These are phyloP conservation scores for Rhyacophila evoluta DNA, from an alignment of 2,888 invertebrate genomes.

Conservation along the genomic window DNA sequence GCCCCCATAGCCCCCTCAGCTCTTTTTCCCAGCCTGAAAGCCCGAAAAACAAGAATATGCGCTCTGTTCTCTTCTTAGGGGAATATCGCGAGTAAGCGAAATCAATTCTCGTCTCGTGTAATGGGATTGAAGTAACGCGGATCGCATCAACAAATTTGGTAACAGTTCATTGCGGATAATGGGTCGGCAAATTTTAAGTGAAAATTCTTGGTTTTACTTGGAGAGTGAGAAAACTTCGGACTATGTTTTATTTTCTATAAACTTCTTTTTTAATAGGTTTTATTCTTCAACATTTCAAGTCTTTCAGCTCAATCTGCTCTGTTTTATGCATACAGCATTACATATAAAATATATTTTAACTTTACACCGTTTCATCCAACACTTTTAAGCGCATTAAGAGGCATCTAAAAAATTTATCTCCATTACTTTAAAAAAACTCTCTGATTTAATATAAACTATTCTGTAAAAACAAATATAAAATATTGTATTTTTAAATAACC, in stretches of 20 bases:
- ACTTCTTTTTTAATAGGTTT: not conserved
- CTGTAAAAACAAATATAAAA: too few relatives aligned
- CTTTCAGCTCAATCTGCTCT: too few relatives aligned
- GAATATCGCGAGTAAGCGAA: slow-evolving; percentile 44
- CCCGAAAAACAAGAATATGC: slow-evolving; percentile 52
- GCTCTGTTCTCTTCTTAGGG: slow-evolving; percentile 27
- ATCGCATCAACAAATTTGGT: slow-evolving; percentile 46
- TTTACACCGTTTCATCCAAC: too few relatives aligned
- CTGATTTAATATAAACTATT: too few relatives aligned
- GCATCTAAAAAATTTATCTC: too few relatives aligned
- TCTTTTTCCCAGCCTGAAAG: slow-evolving; percentile 34
- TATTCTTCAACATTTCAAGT: too few relatives aligned
- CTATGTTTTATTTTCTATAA: not conserved
- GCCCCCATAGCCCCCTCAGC: slow-evolving; percentile 25
- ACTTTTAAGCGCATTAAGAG: too few relatives aligned
- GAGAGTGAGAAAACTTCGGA: not conserved
- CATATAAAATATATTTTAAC: too few relatives aligned
- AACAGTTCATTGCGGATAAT: slow-evolving; percentile 45
- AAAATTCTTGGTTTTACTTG: not conserved
- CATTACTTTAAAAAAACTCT: too few relatives aligned
- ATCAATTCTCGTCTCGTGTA: slow-evolving; percentile 48
- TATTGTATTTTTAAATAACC: too few relatives aligned
- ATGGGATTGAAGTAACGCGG: slow-evolving; percentile 47
- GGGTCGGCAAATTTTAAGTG: slow-evolving; percentile 34
- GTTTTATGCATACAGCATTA: too few relatives aligned